Evolutionary conservation across 2,797 vertebrate species (phyloP), one percentile per base, ranked within the genome.

Genomic region (Cyprinodon diabolis): DNA sequence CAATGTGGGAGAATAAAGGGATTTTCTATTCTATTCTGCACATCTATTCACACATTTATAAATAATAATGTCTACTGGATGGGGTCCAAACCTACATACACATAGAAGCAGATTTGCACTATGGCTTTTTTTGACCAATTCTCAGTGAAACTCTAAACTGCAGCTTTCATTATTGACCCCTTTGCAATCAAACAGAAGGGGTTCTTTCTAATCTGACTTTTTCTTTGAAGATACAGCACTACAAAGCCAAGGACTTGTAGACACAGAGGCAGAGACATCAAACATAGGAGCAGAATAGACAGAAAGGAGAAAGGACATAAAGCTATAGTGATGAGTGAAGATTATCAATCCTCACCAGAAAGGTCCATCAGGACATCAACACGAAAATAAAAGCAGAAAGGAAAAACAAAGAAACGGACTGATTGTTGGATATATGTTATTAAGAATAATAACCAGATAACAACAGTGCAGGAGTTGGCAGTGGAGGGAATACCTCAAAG

Each of bases 81-180:
- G 45, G 52, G 48, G 8, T 6, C 23, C 54, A 9, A 69, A 37
- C 45, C 0, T 1, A 21, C 48, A 60, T 62, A 76, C 84, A 71
- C 7, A 19, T 2, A n/a, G 57, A 62, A 35, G 30, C 3, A 47
- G 48, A 76, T 25, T 55, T 74, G 56, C 58, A 62, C 69, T 43
- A 54, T 40, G 62, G 37, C 66, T 78, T 75, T 78, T 72, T 72
- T 35, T 83, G 78, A 69, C 71, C 56, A 58, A 77, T 83, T 87
- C 65, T 82, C 71, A 35, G 56, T 80, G 76, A 55, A 75, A 79
- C 58, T 54, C 63, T 76, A 85, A 81, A 69, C 81, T 54, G 72
- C 68, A 66, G 79, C 75, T 87, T 86, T 90, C 86, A 84, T 77
- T 67, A 51, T 70, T 85, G 84, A 90, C 86, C 86, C 75, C 76